A percentile compares a stretch with the other conserved stretches of the same genome.
phyloP scores from a whole-genome alignment of 2,888 invertebrate species.

The Brachyopa scutellaris region DNA sequence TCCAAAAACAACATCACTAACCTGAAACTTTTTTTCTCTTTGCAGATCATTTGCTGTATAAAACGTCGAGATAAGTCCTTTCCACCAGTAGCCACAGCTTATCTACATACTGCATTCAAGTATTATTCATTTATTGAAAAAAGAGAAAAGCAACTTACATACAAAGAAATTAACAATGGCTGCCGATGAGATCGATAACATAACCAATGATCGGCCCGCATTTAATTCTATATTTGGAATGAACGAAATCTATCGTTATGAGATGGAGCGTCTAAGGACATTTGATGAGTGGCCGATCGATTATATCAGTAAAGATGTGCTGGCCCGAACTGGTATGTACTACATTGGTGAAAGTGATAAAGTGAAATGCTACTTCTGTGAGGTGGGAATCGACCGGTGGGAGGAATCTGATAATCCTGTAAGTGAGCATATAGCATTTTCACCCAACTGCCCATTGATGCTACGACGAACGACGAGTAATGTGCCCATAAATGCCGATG shows the following conservation, averaged over 20 bases:
- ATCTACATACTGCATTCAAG: no score
- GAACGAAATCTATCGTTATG: conserved; percentile 83
- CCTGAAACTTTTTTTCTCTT: no score
- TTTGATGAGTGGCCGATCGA: conserved; percentile 87
- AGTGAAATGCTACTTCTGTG: conserved; percentile 91
- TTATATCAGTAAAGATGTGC: conserved; percentile 81
- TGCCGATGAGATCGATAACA: conserved; percentile 80
- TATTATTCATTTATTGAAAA: no score
- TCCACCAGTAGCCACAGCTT: no score
- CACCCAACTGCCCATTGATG: conserved; percentile 90
- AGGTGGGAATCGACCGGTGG: conserved; percentile 91
- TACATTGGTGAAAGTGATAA: conserved; percentile 89
- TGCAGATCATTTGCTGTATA: no score
- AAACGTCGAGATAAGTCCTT: no score
- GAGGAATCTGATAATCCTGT: conserved; percentile 91
- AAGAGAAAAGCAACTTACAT: no score
- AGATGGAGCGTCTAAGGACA: conserved; percentile 86
- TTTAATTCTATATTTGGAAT: conserved; percentile 74
- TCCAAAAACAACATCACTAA: no score
- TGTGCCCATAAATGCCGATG: conserved; percentile 83
- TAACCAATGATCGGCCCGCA: conserved; percentile 74
- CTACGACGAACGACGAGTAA: conserved; percentile 86
- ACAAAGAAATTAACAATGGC: no score
- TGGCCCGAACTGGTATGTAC: conserved; percentile 93
- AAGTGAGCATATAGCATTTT: conserved; percentile 91